These are phyloP conservation scores for Nomada goodeniana DNA, from an alignment of 2,888 invertebrate species.

Conservation along the genomic window DNA sequence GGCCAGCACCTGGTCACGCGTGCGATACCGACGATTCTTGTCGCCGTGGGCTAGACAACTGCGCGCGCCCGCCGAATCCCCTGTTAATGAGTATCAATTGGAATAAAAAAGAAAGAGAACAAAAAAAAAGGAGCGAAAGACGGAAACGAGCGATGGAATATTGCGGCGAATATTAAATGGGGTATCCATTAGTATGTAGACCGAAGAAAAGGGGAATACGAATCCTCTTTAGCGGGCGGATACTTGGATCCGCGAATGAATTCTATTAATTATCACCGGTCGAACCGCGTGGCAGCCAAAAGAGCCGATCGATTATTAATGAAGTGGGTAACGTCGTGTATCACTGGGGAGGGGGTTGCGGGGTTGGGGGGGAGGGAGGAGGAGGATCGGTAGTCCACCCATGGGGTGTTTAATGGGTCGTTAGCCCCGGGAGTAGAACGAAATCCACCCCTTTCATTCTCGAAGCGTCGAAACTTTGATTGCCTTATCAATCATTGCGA, in stretches of 20 bases:
- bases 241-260: constrained; percentile 61
- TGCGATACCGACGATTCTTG: neutral
- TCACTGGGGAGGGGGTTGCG: constrained; percentile 27
- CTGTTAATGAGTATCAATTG: no score
- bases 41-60: neutral
- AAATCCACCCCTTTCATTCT: constrained; percentile 52
- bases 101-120: no score
- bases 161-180: neutral
- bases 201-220: neutral
- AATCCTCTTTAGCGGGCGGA: constrained; percentile 54
- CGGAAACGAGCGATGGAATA: neutral
- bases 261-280: constrained; percentile 70
- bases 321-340: constrained; percentile 71
- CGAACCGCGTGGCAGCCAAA: constrained; percentile 67
- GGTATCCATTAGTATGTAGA: constrained; percentile 1
- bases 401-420: constrained; percentile 69
- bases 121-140: neutral
- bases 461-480: constrained; percentile 65
- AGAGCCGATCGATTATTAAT: constrained; percentile 75
- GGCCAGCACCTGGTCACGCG: constrained; percentile 40
- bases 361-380: no score
- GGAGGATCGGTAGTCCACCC: constrained; percentile 32
- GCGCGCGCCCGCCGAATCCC: neutral
- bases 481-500: constrained; percentile 69
- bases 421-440: constrained; percentile 66